These are phyloP conservation scores for Vultur gryphus DNA, from an alignment of 2,797 vertebrate species.

Conservation along the genomic window DNA sequence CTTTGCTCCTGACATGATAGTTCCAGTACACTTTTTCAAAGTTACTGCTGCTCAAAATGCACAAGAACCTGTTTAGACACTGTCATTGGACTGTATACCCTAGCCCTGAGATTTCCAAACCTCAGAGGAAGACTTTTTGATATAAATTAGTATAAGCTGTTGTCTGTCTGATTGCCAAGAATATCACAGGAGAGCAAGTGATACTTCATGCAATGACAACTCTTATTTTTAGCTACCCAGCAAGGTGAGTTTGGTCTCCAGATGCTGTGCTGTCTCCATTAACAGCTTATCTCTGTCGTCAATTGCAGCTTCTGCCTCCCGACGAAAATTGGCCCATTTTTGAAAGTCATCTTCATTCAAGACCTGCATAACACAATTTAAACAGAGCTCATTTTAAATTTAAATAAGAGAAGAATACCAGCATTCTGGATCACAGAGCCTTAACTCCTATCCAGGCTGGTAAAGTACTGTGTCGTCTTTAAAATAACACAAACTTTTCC, in stretches of 20 bases:
- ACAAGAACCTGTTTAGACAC: neutral
- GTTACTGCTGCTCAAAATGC: neutral
- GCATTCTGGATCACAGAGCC: neutral
- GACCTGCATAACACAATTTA: constrained; percentile 72
- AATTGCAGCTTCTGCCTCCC: constrained; percentile 82
- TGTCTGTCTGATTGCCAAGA: constrained; percentile 19
- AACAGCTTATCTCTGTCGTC: constrained; percentile 87
- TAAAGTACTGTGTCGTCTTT: neutral
- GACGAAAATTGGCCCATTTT: constrained; percentile 83
- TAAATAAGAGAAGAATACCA: neutral
- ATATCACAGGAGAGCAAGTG: neutral
- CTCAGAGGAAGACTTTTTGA: neutral
- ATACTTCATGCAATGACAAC: neutral
- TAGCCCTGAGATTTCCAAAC: neutral
- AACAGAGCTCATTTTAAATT: neutral
- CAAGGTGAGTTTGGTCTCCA: constrained; percentile 89
- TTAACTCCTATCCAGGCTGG: neutral
- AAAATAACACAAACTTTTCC: neutral
- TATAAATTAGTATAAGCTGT: constrained; percentile 3
- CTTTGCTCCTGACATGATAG: neutral
- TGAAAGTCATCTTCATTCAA: constrained; percentile 81
- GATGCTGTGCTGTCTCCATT: constrained; percentile 80
- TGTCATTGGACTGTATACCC: neutral
- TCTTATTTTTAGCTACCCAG: constrained; percentile 81
- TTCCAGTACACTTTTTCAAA: neutral